These are phyloP conservation scores for Micromys minutus DNA, from an alignment of 2,113 vertebrate genomes.

Conservation along the genomic window DNA sequence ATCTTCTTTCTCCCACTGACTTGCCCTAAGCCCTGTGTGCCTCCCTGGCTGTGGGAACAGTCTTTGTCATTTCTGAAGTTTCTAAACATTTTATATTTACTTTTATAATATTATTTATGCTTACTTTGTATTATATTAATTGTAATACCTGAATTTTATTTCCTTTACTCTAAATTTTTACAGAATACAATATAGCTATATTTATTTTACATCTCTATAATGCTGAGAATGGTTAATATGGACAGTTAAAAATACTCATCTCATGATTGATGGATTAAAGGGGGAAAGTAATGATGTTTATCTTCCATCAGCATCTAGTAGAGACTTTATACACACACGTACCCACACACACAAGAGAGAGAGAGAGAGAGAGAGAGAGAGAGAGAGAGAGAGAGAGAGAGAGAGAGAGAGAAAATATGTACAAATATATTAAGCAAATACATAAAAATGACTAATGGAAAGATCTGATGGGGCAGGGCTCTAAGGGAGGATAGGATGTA, in stretches of 20 bases:
- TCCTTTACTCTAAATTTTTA: slow-evolving; percentile 7
- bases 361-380: neutral
- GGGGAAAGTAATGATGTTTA: neutral
- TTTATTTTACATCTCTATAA: slow-evolving; percentile 39
- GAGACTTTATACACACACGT: neutral
- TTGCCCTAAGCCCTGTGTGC: neutral
- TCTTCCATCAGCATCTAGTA: neutral
- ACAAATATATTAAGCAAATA: neutral
- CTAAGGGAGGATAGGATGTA: neutral
- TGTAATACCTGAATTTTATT: slow-evolving; percentile 19
- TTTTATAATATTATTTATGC: neutral
- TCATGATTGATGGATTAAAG: slow-evolving; percentile 11
- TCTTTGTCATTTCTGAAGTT: neutral
- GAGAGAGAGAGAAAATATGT: neutral
- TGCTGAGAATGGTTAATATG: slow-evolving; percentile 4
- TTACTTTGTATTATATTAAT: slow-evolving; percentile 21
- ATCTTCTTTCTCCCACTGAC: neutral
- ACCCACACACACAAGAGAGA: neutral
- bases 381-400: neutral
- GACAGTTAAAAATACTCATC: slow-evolving; percentile 22
- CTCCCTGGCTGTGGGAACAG: neutral
- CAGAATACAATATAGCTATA: slow-evolving; percentile 20
- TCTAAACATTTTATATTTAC: slow-evolving; percentile 27
- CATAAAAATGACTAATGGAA: neutral
- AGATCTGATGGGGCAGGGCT: neutral